Evolutionary conservation across 23 tunicate species (phyloP), one percentile per base, ranked within the genome.

Genomic region (Pegea sp.): DNA sequence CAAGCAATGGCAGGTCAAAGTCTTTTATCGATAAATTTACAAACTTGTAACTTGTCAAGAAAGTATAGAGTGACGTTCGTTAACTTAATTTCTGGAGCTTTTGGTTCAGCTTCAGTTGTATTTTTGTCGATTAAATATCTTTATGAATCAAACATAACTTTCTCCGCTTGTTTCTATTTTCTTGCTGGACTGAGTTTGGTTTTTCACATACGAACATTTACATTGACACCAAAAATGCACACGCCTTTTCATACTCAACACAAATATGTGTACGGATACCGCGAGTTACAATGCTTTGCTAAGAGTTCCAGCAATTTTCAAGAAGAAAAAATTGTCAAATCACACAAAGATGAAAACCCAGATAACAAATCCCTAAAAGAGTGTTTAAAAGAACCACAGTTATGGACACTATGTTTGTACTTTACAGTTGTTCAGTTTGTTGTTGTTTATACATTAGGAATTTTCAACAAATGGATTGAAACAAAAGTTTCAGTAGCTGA

Each of bases 401-500:
- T 38, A 11, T 38, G 46, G 46, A 38, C 13, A 11, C 11, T 8
- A 8, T 11, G 13, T 11, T 8, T 38, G 13, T 16, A 38, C 46
- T 38, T 8, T 16, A 8, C 13, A 8, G 46, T 38, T 16, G 13
- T 38, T 16, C 11, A 38, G 11, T 38, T 38, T 38, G 13, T 38
- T 11, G 13, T 38, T 8, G 16, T 8, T 16, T 38, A 38, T 38
- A 8, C 16, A 8, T 38, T 38, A 16, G 46, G 46, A 38, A 16
- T 38, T 38, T 38, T 38, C 46, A 38, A 38, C 46, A 8, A 11
- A 11, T 38, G 46, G 46, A 38, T 38, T 38, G 11, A 8, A 16
- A 38, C 46, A 8, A 38, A 38, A 38, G n/a, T n/a, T n/a, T n/a
- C n/a, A n/a, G n/a, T n/a, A n/a, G 46, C 46, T 11, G 46, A 38